Evolutionary conservation across 1,140 invertebrate species (phyloP).

Genomic region (Hormaphis cornu): DNA sequence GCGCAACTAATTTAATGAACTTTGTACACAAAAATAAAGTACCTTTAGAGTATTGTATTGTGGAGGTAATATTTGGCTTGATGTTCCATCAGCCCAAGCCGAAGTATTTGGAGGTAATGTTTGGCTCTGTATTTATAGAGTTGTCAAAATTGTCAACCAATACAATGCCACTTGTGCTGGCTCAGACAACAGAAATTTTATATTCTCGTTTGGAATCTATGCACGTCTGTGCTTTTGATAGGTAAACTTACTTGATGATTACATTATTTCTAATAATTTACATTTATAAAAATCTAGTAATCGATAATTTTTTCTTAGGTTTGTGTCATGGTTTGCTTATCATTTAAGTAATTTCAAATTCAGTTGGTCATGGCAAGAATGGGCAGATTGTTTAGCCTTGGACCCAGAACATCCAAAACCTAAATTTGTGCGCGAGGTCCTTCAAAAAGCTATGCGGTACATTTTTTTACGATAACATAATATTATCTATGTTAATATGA

Average conservation of each 20-base stretch:
- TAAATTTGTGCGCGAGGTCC: constrained; percentile 90
- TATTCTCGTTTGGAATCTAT: constrained; percentile 93
- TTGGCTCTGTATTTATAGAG: constrained; percentile 92
- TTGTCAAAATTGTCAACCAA: constrained; percentile 93
- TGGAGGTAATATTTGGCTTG: constrained; percentile 92
- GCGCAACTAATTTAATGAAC: constrained; percentile 78
- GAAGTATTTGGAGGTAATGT: constrained; percentile 82
- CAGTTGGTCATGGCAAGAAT: constrained; percentile 97
- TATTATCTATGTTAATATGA: no score
- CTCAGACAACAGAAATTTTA: constrained; percentile 93
- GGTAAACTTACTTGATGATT: constrained; percentile 48
- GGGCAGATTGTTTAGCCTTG: constrained; percentile 73
- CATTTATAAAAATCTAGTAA: background rate
- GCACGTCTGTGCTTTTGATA: constrained; percentile 93
- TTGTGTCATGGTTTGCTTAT: constrained; percentile 96
- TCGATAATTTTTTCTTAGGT: constrained; percentile 46
- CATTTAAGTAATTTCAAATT: constrained; percentile 99
- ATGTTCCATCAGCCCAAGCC: constrained; percentile 85
- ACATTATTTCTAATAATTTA: background rate
- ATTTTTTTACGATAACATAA: constrained; percentile 18
- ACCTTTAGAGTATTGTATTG: constrained; percentile 95
- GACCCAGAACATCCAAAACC: constrained; percentile 85
- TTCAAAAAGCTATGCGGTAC: constrained; percentile 80
- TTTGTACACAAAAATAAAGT: constrained; percentile 91
- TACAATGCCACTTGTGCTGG: constrained; percentile 92